These are phyloP conservation scores for Drosophila punjabiensis DNA, from an alignment of 1,140 invertebrate genomes.

Conservation along the genomic window DNA sequence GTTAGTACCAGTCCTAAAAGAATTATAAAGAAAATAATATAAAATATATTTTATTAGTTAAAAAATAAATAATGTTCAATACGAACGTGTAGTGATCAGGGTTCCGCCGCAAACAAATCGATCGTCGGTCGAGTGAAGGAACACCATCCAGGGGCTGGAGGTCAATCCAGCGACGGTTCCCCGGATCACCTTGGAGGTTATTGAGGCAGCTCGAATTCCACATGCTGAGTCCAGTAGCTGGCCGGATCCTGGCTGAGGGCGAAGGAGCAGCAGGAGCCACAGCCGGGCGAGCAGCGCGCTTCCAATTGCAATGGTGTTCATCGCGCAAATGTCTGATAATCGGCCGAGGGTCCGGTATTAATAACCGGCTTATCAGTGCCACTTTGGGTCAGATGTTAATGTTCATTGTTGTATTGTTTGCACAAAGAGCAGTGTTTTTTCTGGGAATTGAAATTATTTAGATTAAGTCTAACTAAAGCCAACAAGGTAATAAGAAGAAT, in stretches of 20 bases:
- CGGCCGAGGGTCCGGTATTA: not conserved
- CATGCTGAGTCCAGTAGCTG: not conserved
- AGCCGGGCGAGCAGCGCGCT: not conserved
- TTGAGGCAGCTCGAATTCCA: not conserved
- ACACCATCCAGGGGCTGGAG: slow-evolving; percentile 21
- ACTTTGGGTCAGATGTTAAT: slow-evolving; percentile 1
- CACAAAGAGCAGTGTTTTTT: not conserved
- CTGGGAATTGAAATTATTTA: not conserved
- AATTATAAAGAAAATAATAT: not conserved
- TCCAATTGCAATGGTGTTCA: not conserved
- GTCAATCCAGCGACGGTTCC: not conserved
- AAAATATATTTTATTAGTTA: not conserved
- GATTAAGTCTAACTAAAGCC: not conserved
- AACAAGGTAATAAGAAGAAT: not conserved
- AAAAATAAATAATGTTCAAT: no score
- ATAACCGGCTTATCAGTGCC: not conserved
- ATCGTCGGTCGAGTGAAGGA: not conserved
- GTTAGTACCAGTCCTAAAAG: slow-evolving; percentile 11
- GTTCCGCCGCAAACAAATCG: slow-evolving; percentile 14
- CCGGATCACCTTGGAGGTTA: not conserved
- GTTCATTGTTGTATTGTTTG: not conserved
- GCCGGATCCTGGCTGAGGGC: not conserved
- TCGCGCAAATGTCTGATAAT: not conserved
- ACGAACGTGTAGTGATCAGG: not conserved
- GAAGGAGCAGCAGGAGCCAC: not conserved